Base-by-base conservation (phyloP, 2,113 vertebrate genomes). In the Sturnus vulgaris region DNA sequence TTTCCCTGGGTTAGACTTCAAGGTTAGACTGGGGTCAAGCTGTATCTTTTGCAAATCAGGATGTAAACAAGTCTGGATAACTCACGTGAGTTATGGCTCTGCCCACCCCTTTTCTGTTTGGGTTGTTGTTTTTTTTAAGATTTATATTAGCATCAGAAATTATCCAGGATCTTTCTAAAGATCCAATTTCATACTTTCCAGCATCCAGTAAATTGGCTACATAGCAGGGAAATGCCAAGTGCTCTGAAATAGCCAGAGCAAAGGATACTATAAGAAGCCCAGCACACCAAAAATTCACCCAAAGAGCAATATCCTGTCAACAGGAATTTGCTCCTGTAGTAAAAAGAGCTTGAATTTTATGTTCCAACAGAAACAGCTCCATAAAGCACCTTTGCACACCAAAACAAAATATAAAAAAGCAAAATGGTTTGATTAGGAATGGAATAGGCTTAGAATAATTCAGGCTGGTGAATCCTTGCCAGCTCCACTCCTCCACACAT, bases 401-500 rank as follows among this genome's bases (percentile, higher is more conserved):
- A 63, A n/a, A 59, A 19, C 17, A 27, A 31, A 46, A 25, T n/a
- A 52, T 8, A 19, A 24, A 55, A 49, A 35, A 9, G 4, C 4
- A 40, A 53, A 76, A 72, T 24, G 10, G 64, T 88, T 92, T 95
- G 82, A 93, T 95, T 90, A 90, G 56, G 64, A 56, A 90, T 56
- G 72, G 64, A 96, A 88, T 82, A 93, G 61, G 90, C 80, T 95
- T 88, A 82, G 92, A 92, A 94, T 97, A 96, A 95, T 94, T 86
- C 57, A 83, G 80, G 72, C 90, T 93, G 88, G 90, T 94, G 96
- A 96, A 96, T 88, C 88, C 65, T 92, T 97, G 95, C 96, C 96
- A 96, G 90, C 86, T 97, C 92, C 72, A 96, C 96, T 96, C 96
- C 96, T 96, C 96, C 96, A 95, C 96, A 97, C 96, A 96, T 97